These are phyloP conservation scores for Aldrovandia affinis DNA, from an alignment of 2,797 vertebrate species.

Conservation along the genomic window DNA sequence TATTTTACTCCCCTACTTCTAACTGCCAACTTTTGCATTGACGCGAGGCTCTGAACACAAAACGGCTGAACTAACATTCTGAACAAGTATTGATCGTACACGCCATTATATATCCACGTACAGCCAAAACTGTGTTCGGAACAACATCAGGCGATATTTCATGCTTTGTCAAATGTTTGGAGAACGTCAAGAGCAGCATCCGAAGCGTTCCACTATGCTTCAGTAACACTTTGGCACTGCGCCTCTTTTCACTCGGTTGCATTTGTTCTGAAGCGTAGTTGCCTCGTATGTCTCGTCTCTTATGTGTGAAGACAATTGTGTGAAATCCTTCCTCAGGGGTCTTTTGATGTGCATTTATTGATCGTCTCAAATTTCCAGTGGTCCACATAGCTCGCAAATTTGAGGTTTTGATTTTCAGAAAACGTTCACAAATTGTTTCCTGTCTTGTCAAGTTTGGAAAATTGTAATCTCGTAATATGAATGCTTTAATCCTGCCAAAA, in stretches of 20 bases:
- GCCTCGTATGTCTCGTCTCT: no score
- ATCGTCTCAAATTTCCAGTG: not conserved
- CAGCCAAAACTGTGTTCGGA: not conserved
- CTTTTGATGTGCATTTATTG: not conserved
- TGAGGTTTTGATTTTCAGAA: no score
- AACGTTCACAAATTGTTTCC: no score
- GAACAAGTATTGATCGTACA: not conserved
- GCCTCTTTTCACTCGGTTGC: no score
- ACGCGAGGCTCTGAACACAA: not conserved
- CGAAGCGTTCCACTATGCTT: not conserved
- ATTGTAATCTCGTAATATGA: not conserved
- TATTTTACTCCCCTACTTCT: not conserved
- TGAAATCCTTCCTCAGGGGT: not conserved
- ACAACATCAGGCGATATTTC: not conserved
- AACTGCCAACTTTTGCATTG: not conserved
- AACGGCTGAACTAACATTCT: not conserved
- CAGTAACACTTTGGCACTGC: not conserved
- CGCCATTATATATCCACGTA: not conserved
- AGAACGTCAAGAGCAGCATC: not conserved
- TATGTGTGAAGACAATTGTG: not conserved
- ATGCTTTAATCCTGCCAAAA: no score
- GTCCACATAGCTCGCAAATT: no score
- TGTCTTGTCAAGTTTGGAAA: not conserved
- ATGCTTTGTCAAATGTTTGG: not conserved
- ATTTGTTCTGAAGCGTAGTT: no score